Percentiles rank a stretch among this genome's conserved stretches.
phyloP scores from a whole-genome alignment of 2,888 invertebrate species.

The Magallana nippona region DNA sequence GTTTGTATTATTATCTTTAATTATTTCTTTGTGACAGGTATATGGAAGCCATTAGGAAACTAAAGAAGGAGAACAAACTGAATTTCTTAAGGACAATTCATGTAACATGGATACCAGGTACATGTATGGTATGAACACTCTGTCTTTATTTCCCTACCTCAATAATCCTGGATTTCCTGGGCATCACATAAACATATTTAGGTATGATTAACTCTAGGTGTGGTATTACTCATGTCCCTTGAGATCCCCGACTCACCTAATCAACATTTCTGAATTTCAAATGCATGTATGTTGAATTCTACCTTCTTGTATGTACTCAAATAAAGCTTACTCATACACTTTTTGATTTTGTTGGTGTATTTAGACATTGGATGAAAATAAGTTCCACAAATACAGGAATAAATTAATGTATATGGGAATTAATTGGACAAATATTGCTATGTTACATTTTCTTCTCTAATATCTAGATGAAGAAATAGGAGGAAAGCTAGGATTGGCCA shows the following conservation, averaged over 20 bases:
- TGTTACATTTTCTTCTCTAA: background rate
- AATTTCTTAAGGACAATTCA: slow-evolving; percentile 85
- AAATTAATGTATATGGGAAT: too few species aligned
- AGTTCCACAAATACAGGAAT: too few species aligned
- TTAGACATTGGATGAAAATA: too few species aligned
- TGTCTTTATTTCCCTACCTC: background rate
- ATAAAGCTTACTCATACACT: too few species aligned
- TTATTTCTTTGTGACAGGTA: slow-evolving; percentile 27
- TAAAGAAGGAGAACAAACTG: slow-evolving; percentile 82
- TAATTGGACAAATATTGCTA: too few species aligned
- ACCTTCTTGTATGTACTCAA: too few species aligned
- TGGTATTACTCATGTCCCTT: too few species aligned
- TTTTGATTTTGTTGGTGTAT: too few species aligned
- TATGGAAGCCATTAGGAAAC: slow-evolving; percentile 85
- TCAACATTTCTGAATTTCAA: too few species aligned
- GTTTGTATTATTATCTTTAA: background rate
- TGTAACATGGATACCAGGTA: slow-evolving; percentile 88
- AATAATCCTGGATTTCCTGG: background rate
- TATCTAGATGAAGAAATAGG: slow-evolving; percentile 92
- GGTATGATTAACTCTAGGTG: too few species aligned
- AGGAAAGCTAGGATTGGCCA: slow-evolving; percentile 89
- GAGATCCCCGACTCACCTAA: too few species aligned
- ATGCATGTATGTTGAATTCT: too few species aligned
- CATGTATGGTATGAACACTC: slow-evolving; percentile 75
- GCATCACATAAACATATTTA: background rate